phyloP scores from a whole-genome alignment of 2,888 invertebrate genomes.

The Leptopilina syphax region DNA sequence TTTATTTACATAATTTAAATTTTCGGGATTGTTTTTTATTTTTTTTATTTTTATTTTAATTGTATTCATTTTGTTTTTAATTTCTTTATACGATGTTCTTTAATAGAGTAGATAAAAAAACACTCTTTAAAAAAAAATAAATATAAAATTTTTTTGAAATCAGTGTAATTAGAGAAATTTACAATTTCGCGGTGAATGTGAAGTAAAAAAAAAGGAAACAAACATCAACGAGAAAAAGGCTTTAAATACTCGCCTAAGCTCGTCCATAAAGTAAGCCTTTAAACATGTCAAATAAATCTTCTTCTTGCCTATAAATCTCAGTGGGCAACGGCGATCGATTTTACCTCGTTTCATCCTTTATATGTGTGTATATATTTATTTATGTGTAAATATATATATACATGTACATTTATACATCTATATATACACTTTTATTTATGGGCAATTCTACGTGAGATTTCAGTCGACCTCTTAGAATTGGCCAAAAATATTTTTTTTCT shows the following conservation, averaged over 20 bases:
- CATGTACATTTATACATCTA: neutral
- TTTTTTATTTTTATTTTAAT: neutral
- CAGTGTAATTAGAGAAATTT: neutral
- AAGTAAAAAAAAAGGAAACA: neutral
- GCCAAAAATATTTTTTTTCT: no score
- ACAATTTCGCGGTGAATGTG: neutral
- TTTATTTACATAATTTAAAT: neutral
- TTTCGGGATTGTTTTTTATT: neutral
- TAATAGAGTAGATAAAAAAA: no score
- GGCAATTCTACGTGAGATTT: no score
- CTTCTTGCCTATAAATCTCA: constrained; percentile 64
- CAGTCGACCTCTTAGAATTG: no score
- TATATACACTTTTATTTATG: no score
- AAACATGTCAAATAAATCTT: constrained; percentile 70
- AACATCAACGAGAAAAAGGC: constrained; percentile 44
- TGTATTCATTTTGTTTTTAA: neutral
- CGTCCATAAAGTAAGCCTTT: constrained; percentile 70
- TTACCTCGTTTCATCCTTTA: constrained; percentile 49
- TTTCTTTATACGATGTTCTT: no score
- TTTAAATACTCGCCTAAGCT: constrained; percentile 59
- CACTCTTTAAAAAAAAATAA: no score
- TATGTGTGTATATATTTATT: no score
- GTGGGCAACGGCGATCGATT: constrained; percentile 60
- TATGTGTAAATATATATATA: no score
- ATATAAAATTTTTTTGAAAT: neutral